Base-by-base conservation (phyloP, 2,888 invertebrate genomes). In the Plebejus argus region DNA sequence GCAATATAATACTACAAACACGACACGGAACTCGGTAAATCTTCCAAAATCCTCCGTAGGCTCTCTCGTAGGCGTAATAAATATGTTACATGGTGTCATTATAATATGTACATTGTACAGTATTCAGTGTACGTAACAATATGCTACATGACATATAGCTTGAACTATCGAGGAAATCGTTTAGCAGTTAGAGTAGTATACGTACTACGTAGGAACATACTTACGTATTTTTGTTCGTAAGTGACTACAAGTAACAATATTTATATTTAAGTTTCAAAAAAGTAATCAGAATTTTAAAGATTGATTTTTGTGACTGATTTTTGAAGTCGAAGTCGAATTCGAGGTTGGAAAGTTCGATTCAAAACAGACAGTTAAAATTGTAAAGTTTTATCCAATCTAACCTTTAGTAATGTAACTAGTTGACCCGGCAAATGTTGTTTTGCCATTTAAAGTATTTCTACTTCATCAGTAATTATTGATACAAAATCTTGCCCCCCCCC, bases 1-100 rank as follows among this genome's bases (percentile, higher is more conserved):
- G 61, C 61, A 66, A 33, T 66, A 33, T 66, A n/a, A n/a, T n/a
- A n/a, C n/a, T n/a, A 66, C 66, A 66, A 28, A 33, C 66, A 15
- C 66, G 28, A 20, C 20, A 28, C 33, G 33, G 28, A 66, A 66
- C 66, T 33, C 66, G 23, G 28, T 66, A 33, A 66, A 66, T 66
- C 66, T 28, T 66, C 66, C 28, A 18, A 66, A 66, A 66, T 33
- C 66, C 66, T 28, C 66, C 33, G 66, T 15, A 66, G 66, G 66
- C 66, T 66, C 66, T 61, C 61, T 61, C 28, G 66, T 66, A 66
- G 66, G 66, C 18, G 66, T 66, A 33, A 66, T 66, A 66, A 66
- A 66, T 66, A 66, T 66, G 66, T 66, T 28, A 33, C 28, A 66
- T 28, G 5, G 66, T 66, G 66, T 33, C 66, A 66, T n/a, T n/a